These are phyloP conservation scores for Crenuchus spilurus DNA, from an alignment of 2,797 vertebrate genomes.

Conservation along the genomic window DNA sequence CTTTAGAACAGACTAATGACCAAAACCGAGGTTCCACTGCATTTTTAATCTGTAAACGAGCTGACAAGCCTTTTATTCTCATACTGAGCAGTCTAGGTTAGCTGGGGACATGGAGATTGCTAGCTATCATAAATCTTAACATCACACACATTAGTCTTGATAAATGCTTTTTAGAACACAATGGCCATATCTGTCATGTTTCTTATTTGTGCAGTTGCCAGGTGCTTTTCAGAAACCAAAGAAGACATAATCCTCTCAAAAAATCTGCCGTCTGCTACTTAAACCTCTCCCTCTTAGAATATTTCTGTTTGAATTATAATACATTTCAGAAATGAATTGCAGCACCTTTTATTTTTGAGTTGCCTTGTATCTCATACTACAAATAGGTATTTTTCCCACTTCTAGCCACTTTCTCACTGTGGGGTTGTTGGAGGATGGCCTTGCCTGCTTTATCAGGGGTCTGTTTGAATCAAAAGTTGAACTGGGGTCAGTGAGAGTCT, in stretches of 20 bases:
- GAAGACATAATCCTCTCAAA: conserved; percentile 23
- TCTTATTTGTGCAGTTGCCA: conserved; percentile 1
- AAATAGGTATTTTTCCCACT: neutral
- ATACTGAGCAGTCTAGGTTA: neutral
- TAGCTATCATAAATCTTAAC: neutral
- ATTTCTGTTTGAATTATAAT: neutral
- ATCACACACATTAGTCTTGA: neutral
- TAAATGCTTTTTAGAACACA: neutral
- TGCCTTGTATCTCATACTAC: neutral
- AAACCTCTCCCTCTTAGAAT: neutral
- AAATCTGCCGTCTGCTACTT: conserved; percentile 1
- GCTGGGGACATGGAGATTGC: neutral
- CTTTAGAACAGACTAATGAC: too few species aligned
- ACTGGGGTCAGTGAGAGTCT: neutral
- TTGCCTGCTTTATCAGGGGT: neutral
- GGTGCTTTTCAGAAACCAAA: conserved; percentile 20
- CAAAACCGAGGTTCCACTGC: too few species aligned
- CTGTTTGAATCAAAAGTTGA: conserved; percentile 21
- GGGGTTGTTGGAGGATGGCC: neutral
- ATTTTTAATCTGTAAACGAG: too few species aligned
- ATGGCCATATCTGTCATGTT: neutral
- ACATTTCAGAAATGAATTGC: neutral
- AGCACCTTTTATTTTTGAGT: neutral
- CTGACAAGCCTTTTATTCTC: too few species aligned
- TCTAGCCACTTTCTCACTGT: too few species aligned